Evolutionary conservation across 2,113 vertebrate species (phyloP).

Genomic region (Phrynosoma platyrhinos): DNA sequence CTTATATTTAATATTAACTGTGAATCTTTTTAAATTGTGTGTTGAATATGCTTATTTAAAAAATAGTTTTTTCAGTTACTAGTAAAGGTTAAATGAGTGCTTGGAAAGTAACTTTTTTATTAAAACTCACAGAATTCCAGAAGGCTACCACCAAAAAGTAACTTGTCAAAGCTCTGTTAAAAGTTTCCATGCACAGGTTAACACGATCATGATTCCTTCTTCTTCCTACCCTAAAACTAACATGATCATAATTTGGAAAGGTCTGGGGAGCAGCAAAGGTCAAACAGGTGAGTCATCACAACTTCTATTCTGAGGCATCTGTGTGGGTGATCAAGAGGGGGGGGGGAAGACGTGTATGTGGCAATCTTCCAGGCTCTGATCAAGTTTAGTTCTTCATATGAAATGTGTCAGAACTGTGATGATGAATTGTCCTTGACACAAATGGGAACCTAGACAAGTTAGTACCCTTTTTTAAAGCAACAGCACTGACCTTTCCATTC

Average conservation of each 20-base stretch:
- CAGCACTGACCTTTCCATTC: neutral
- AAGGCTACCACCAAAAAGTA: no score
- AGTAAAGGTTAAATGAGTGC: no score
- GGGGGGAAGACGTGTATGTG: neutral
- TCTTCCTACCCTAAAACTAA: neutral
- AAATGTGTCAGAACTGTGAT: neutral
- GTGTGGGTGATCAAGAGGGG: neutral
- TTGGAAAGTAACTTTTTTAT: no score
- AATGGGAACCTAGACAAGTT: neutral
- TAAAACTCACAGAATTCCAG: no score
- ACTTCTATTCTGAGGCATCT: neutral
- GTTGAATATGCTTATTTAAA: no score
- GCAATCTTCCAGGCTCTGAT: neutral
- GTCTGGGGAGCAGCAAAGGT: neutral
- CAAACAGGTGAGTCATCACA: neutral
- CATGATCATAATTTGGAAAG: neutral
- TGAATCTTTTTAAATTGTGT: no score
- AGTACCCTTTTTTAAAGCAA: neutral
- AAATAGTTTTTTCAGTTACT: no score
- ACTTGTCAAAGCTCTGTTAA: neutral
- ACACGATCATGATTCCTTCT: neutral
- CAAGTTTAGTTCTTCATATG: constrained; percentile 1
- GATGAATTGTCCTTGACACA: neutral
- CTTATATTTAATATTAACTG: neutral
- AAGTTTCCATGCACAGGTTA: constrained; percentile 3